Base-by-base conservation (phyloP, 64 coral and sea anemone species). In the Porites australiensis region DNA sequence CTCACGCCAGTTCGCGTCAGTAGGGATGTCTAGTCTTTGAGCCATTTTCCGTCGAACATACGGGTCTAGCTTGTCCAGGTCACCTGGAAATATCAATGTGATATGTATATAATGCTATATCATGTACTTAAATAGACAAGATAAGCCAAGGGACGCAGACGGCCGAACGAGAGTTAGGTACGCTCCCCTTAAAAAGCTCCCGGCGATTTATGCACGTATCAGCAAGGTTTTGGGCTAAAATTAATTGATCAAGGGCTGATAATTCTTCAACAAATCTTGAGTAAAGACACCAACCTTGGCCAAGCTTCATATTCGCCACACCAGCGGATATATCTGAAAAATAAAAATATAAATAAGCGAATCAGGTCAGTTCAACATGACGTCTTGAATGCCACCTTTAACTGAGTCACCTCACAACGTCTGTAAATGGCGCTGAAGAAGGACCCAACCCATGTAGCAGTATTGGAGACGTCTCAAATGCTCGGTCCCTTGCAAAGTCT, bases 1-100 rank as follows among this genome's bases (percentile, higher is more conserved):
- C 64, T 51, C 84, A 74, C 74, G 87, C 92, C 92, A 94, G 68
- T 94, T 77, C 23, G 86, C 92, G 82, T 77, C 92, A 63, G n/a
- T 59, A 64, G 23, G 50, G 62, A 45, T 66, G 58, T 94, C 86
- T 50, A 94, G n/a, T 44, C 64, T 82, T 64, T 54, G 69, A 20
- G 92, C 87, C 58, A 94, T 89, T 37, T 82, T 87, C 10, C 70
- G 54, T 74, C 92, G 60, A 60, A 86, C 84, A 44, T 75, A 83
- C 15, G 58, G 46, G 44, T 94, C 92, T 15, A 94, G 45, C 18
- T 89, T 82, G 37, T 94, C 92, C 64, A 94, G 65, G 16, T 94
- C 92, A 79, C 92, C 92, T 94, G 50, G 67, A 18, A 72, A 64
- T 13, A 13, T 47, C 45, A 89, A 15, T 47, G 61, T 9, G 27